Evolutionary conservation across 37 sponge, comb jelly and placozoan genomes (phyloP).

Genomic region (Geodia barretti): DNA sequence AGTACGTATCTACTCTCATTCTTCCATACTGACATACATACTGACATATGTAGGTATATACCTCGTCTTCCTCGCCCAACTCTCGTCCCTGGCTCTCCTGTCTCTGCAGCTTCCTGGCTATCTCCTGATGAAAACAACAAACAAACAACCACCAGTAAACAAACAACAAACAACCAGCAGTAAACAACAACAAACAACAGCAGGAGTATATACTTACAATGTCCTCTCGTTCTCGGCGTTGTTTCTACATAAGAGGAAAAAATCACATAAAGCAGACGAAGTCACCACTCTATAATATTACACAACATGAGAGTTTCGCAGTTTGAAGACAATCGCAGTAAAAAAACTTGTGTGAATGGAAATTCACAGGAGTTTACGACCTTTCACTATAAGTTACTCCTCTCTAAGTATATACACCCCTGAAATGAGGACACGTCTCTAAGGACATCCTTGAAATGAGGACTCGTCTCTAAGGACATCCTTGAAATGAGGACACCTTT

Average conservation of each 20-base stretch:
- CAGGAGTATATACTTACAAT: not conserved
- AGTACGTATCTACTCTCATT: not conserved
- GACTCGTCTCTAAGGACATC: too few relatives aligned
- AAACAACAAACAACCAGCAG: not conserved
- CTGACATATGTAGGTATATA: not conserved
- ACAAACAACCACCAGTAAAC: not conserved
- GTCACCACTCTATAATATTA: too few relatives aligned
- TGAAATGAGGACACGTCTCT: too few relatives aligned
- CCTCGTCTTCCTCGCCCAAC: not conserved
- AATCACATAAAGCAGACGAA: too few relatives aligned
- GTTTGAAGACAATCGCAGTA: too few relatives aligned
- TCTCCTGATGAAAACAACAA: not conserved
- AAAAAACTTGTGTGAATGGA: too few relatives aligned
- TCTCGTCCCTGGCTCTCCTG: not conserved
- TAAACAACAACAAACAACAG: not conserved
- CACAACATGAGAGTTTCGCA: too few relatives aligned
- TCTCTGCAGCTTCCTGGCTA: not conserved
- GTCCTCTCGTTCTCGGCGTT: not conserved
- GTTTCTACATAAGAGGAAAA: not conserved
- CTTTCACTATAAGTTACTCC: too few relatives aligned
- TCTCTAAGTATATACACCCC: too few relatives aligned
- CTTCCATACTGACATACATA: not conserved
- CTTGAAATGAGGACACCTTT: too few relatives aligned
- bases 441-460: too few relatives aligned
- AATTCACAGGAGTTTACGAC: too few relatives aligned